phyloP scores from a whole-genome alignment of 2,797 vertebrate species.

The Agapornis canus region DNA sequence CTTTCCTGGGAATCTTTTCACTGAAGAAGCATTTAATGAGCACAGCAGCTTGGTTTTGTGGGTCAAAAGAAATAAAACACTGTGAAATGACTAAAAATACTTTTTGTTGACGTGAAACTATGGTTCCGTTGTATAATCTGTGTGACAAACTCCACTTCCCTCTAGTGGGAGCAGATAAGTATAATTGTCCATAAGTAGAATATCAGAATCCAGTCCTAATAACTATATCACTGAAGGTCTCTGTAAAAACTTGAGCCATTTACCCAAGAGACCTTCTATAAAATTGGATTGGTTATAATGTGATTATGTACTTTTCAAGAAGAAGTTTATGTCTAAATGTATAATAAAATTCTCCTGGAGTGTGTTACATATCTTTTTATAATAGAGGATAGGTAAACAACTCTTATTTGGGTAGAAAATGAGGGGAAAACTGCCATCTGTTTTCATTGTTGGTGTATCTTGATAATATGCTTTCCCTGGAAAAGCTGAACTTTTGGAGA shows the following conservation, averaged over 20 bases:
- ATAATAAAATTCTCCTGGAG: background rate
- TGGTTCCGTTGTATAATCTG: background rate
- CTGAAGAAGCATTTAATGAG: background rate
- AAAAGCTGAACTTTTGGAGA: background rate
- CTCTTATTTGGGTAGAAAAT: background rate
- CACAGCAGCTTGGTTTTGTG: background rate
- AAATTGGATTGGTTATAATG: accelerated
- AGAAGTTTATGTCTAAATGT: background rate
- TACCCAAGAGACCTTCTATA: background rate
- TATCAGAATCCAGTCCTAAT: background rate
- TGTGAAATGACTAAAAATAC: background rate
- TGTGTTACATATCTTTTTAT: background rate
- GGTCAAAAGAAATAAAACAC: background rate
- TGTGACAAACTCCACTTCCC: background rate
- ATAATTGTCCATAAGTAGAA: background rate
- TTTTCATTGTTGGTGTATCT: background rate
- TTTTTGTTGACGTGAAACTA: background rate
- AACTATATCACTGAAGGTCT: background rate
- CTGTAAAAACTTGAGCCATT: background rate
- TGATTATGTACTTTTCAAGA: background rate
- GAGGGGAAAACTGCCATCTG: background rate
- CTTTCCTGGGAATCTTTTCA: background rate
- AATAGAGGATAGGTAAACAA: background rate
- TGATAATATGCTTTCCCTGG: background rate
- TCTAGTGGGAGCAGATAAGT: background rate